Evolutionary conservation across 2,113 vertebrate species (phyloP), one percentile per base, ranked within the genome.

Genomic region (Paracanthobrama guichenoti): DNA sequence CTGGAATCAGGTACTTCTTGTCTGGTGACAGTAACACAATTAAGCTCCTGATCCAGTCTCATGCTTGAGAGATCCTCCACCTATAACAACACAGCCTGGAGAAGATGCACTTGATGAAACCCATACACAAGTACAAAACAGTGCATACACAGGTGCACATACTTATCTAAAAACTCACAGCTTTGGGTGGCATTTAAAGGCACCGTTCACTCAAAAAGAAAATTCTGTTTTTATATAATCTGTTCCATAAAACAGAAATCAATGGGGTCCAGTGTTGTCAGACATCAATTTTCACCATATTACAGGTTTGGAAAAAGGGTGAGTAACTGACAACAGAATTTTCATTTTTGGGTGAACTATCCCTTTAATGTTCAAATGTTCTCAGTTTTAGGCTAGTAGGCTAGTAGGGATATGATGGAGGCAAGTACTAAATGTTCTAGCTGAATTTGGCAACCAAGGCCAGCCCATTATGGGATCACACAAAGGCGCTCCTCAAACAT

Each of bases 31-130:
- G 94, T 92, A 92, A 92, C 93, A 93, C 90, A 82, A 92, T 73
- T 88, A 84, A 89, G 89, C 87, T 93, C 69, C 59, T 88, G 93
- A 92, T 94, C 90, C 88, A 81, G 90, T 92, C 90, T 88, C 89
- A 88, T 90, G 90, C 93, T 96, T 90, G 92, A 96, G 93, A 93
- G 93, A 93, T 93, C 92, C 92, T 92, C 90, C 89, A 93, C 93
- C 92, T 93, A 87, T 94, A 90, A 91, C 91, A 94, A 95, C 92
- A 91, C 92, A 92, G 91, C 86, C 90, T 90, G 86, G 83, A 90
- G 74, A 89, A 90, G 92, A 93, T 85, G 88, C 89, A 87, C 88
- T 85, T 87, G 85, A 85, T 46, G 48, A n/a, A 85, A 73, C 9
- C 31, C 64, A 72, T 66, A 62, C 81, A 93, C 87, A 90, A 86